These are phyloP conservation scores for Tridacna crocea DNA, from an alignment of 2,888 invertebrate genomes.

Conservation along the genomic window DNA sequence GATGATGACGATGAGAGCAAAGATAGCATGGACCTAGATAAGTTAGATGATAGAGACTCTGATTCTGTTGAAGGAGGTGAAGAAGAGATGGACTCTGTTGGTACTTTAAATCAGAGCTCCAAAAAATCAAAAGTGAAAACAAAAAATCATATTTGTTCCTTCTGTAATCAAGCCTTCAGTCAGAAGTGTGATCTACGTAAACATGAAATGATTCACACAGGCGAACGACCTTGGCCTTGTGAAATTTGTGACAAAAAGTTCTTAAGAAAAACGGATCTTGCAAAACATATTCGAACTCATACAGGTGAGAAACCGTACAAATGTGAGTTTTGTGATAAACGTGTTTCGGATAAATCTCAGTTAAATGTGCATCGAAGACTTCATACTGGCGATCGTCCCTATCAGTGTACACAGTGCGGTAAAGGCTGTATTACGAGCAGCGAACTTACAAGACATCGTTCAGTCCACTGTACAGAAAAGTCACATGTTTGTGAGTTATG, in stretches of 20 bases:
- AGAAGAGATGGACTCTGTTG: conserved; percentile 26
- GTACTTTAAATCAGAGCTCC: conserved; percentile 3
- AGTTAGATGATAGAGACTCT: conserved; percentile 26
- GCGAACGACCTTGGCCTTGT: conserved; percentile 59
- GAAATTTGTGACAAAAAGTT: conserved; percentile 59
- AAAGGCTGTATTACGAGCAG: conserved; percentile 60
- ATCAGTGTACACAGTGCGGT: conserved; percentile 55
- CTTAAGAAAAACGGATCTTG: conserved; percentile 57
- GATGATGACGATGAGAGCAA: conserved; percentile 9
- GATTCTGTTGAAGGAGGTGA: conserved; percentile 41
- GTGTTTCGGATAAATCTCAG: conserved; percentile 64
- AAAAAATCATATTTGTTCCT: conserved; percentile 60
- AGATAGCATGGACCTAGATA: conserved; percentile 11
- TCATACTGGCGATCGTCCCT: conserved; percentile 59
- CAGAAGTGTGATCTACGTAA: conserved; percentile 59
- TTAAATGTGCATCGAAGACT: conserved; percentile 58
- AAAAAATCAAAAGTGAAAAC: conserved; percentile 46
- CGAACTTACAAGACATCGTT: conserved; percentile 51
- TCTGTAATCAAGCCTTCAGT: conserved; percentile 58
- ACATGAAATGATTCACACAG: conserved; percentile 62
- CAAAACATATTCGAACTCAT: conserved; percentile 56
- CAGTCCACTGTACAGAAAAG: conserved; percentile 34
- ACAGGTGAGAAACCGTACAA: conserved; percentile 62
- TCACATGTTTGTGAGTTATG: conserved; percentile 44
- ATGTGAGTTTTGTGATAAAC: conserved; percentile 62